Evolutionary conservation across 2,888 invertebrate genomes (phyloP), one percentile per base, ranked within the genome.

Genomic region (Hyles lineata): DNA sequence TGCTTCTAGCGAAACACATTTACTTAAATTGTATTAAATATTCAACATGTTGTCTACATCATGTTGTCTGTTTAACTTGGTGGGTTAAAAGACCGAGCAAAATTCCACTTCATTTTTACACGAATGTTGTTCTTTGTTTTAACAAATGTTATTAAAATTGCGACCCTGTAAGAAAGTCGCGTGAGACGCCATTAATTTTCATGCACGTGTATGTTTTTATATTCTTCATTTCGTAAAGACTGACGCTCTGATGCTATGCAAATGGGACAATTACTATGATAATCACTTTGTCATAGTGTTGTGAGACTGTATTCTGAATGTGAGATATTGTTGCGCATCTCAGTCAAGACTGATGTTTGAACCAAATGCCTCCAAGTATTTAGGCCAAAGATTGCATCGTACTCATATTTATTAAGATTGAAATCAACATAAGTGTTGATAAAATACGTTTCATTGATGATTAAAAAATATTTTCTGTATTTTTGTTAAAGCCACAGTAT

Each of bases 201-300:
- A 55, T 55, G 55, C 11, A 43, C 55, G 55, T 25, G 25, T 62
- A 17, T 19, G 32, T 62, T 32, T 62, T 19, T 62, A 62, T 32
- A 17, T 32, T 32, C 7, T 62, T 62, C n/a, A 62, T 32, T 62
- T 32, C 19, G 17, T 32, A 32, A 62, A 60, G 29, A 8, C 29
- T 29, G 23, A 5, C 62, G 62, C 32, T 17, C 29, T 29, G 62
- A 62, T n/a, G 19, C 19, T 35, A 35, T 62, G 62, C 62, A 62
- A 35, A 35, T 62, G 19, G 19, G 19, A n/a, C 62, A 35, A 35
- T 62, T 32, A 62, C 19, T 35, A 62, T 62, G 62, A n/a, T 62
- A 62, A 35, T 62, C 62, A 62, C n/a, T 19, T 29, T 62, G 15
- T 62, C 32, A 29, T 29, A 61, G 60, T 61, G 25, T 29, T 62